Percentiles rank a stretch among this genome's conserved stretches.
Conservation (phyloP, 2,113 vertebrate genomes). For the Entelurus aequoreus region DNA sequence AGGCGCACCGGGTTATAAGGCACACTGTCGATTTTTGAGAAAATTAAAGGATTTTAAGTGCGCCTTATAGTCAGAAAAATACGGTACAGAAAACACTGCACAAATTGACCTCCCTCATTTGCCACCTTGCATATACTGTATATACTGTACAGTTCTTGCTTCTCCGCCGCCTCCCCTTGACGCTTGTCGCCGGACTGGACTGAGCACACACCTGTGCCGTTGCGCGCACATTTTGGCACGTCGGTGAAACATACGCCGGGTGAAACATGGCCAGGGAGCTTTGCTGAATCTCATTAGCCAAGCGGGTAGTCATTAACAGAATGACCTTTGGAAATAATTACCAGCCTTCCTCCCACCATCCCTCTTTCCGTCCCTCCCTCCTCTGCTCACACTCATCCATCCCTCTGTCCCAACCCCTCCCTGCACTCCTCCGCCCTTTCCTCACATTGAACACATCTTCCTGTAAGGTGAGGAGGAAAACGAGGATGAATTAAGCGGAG, state of each 20-base stretch:
- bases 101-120: too few relatives aligned
- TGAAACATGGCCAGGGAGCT: constrained; percentile 78
- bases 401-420: constrained; percentile 49
- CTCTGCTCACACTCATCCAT: constrained; percentile 56
- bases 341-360: constrained; percentile 70
- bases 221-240: constrained; percentile 67
- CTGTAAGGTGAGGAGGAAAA: constrained; percentile 50
- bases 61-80: too few relatives aligned
- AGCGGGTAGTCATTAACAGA: constrained; percentile 94
- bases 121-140: too few relatives aligned
- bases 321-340: constrained; percentile 98
- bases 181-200: constrained; percentile 44
- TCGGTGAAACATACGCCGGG: constrained; percentile 67
- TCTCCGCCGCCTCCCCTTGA: constrained; percentile 10
- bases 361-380: constrained; percentile 53
- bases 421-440: constrained; percentile 43
- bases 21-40: too few relatives aligned
- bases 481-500: constrained; percentile 48
- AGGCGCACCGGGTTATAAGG: too few relatives aligned
- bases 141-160: constrained; percentile 6
- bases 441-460: constrained; percentile 72
- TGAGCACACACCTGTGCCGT: constrained; percentile 66
- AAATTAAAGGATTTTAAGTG: too few relatives aligned
- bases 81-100: too few relatives aligned
- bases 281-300: constrained; percentile 96